Percentiles rank a stretch among this genome's conserved stretches.
These are phyloP conservation scores for Cheilosia impressa DNA, from an alignment of 2,888 invertebrate species.

Conservation along the genomic window DNA sequence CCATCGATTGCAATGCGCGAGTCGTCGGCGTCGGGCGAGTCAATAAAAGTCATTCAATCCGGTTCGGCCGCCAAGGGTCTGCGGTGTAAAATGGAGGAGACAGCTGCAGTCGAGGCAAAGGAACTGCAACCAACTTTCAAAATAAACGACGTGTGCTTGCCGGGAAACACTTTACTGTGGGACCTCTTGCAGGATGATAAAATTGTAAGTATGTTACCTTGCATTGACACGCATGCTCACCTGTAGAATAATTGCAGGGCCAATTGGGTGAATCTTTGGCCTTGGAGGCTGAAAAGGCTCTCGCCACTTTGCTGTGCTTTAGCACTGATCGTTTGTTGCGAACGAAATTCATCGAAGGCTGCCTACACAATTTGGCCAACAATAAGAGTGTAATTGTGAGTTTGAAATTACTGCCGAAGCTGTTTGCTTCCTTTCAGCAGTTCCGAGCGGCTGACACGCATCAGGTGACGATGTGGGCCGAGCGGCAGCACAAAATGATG, in stretches of 20 bases:
- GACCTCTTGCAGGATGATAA: constrained; percentile 96
- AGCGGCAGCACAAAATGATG: constrained; percentile 96
- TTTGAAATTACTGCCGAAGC: constrained; percentile 92
- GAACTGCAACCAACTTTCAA: constrained; percentile 80
- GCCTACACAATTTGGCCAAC: constrained; percentile 93
- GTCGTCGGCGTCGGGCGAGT: constrained; percentile 61
- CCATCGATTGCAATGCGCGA: constrained; percentile 66
- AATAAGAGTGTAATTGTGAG: constrained; percentile 96
- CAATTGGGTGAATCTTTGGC: constrained; percentile 95
- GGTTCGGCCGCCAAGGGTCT: constrained; percentile 37
- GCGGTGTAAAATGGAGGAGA: constrained; percentile 56
- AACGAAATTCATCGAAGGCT: constrained; percentile 97
- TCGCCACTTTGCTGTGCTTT: constrained; percentile 94
- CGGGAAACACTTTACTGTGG: constrained; percentile 96
- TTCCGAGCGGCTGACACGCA: constrained; percentile 94
- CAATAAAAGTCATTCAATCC: constrained; percentile 59
- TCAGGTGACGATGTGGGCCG: constrained; percentile 95
- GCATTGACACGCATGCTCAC: background rate
- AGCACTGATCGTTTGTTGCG: constrained; percentile 95
- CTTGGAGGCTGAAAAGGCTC: constrained; percentile 96
- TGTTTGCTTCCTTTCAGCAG: constrained; percentile 95
- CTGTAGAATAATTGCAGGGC: constrained; percentile 84
- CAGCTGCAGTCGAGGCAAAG: constrained; percentile 56
- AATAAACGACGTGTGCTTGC: constrained; percentile 90
- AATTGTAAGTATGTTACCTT: constrained; percentile 86